Evolutionary conservation across 2,113 vertebrate genomes (phyloP).

Genomic region (Tupaia chinensis): DNA sequence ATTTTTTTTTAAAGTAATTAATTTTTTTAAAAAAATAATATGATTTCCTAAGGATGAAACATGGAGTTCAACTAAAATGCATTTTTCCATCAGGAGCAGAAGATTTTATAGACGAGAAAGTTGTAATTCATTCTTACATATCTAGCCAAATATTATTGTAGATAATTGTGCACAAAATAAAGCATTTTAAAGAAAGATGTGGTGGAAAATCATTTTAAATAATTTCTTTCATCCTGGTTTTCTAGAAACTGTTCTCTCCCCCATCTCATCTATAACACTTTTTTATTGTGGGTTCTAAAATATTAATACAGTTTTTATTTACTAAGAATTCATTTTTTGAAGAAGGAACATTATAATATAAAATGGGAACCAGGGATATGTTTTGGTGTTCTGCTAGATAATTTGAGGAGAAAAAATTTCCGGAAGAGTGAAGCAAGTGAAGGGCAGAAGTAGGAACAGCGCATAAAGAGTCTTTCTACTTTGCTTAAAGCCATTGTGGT

Average conservation of each 20-base stretch:
- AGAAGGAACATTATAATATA: background rate
- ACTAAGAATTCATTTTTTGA: constrained; percentile 47
- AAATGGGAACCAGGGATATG: constrained; percentile 12
- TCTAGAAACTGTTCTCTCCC: background rate
- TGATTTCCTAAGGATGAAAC: constrained; percentile 28
- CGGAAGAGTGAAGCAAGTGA: background rate
- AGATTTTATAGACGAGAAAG: constrained; percentile 16
- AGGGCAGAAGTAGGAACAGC: constrained; percentile 36
- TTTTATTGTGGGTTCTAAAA: background rate
- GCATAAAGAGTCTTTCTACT: background rate
- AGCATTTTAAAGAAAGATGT: constrained; percentile 8
- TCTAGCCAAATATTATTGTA: background rate
- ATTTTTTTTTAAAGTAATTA: background rate
- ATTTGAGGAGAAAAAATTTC: constrained; percentile 13
- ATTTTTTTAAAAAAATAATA: background rate
- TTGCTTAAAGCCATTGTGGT: constrained; percentile 30
- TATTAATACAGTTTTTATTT: background rate
- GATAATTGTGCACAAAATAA: background rate
- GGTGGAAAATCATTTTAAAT: background rate
- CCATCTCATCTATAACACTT: background rate
- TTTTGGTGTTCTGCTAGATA: constrained; percentile 24
- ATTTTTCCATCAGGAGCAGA: constrained; percentile 40
- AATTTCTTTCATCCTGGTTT: background rate
- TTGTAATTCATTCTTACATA: constrained; percentile 28
- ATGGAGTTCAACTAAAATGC: background rate